phyloP scores from a whole-genome alignment of 2,113 vertebrate species.

The Ceyx margarethae region DNA sequence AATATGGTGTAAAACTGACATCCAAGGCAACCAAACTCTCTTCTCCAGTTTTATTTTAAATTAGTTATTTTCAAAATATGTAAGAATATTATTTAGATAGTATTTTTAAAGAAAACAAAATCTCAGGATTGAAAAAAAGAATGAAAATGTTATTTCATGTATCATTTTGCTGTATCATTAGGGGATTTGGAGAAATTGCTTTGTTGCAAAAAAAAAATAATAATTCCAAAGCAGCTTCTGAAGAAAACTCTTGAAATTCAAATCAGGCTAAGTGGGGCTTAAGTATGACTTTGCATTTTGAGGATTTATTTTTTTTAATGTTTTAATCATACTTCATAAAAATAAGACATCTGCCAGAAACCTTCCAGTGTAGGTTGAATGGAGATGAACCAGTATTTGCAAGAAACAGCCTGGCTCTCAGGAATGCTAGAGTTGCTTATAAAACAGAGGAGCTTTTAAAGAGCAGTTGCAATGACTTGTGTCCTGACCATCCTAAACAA shows the following conservation, averaged over 20 bases:
- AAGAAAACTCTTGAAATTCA: not conserved
- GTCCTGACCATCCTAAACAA: not conserved
- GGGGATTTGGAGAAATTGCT: not conserved
- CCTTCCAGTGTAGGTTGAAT: not conserved
- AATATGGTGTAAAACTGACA: not conserved
- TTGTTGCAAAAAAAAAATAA: not conserved
- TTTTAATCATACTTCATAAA: not conserved
- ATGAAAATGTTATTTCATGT: not conserved
- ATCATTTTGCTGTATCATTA: not conserved
- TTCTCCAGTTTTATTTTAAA: not conserved
- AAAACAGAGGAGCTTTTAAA: not conserved
- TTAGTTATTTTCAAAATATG: not conserved
- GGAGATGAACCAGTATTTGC: not conserved
- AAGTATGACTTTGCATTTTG: not conserved
- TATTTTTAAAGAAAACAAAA: not conserved
- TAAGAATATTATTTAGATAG: not conserved
- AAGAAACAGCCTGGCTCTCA: not conserved
- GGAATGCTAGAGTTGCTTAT: not conserved
- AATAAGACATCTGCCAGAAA: not conserved
- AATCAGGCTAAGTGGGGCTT: not conserved
- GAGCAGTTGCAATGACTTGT: not conserved
- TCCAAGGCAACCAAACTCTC: not conserved
- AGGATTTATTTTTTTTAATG: not conserved
- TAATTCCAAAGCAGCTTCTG: not conserved
- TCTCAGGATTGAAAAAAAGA: not conserved